Base-by-base conservation (phyloP, 2,797 vertebrate species). In the Notolepis coatsorum region DNA sequence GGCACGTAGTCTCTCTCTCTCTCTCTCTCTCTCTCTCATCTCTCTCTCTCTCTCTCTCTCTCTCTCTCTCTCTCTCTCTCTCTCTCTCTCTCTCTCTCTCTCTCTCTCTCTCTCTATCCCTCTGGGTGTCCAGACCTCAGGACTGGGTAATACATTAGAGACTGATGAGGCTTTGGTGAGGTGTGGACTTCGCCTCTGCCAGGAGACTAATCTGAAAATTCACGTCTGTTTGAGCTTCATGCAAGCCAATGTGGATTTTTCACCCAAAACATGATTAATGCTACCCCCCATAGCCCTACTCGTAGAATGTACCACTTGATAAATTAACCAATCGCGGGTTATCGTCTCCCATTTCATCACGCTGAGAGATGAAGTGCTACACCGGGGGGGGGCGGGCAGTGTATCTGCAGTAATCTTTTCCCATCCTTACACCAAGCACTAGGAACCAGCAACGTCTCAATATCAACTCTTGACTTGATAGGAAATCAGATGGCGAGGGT, bases 271-370 rank as follows among this genome's bases (percentile, higher is more conserved):
- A 74, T 88, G 81, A 92, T 91, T 86, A 85, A 91, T 88, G 68
- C 78, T 84, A 63, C 62, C 56, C 65, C 56, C 61, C 55, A 75
- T 68, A 81, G 71, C 76, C 62, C 27, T 38, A n/a, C n/a, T n/a
- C n/a, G n/a, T n/a, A 80, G 77, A 72, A 87, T 84, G 74, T 78
- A 82, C 67, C 27, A 17, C 70, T 88, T 91, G 90, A 92, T 89
- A 73, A 88, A 91, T 90, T 86, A 85, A 91, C 80, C 84, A 84
- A 89, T 89, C 81, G 52, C 66, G 67, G 82, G 80, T 77, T 79
- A 85, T 88, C 73, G 84, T 90, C 80, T 86, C 47, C 55, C 68
- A 67, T 85, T 91, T 88, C 82, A 89, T 91, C 88, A 88, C 71
- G 50, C 47, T 83, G 82, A 87, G 61, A 84, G 71, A 88, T 88